Evolutionary conservation across 2,888 invertebrate genomes (phyloP), one percentile per base, ranked within the genome.

Genomic region (Zelleria hepariella): DNA sequence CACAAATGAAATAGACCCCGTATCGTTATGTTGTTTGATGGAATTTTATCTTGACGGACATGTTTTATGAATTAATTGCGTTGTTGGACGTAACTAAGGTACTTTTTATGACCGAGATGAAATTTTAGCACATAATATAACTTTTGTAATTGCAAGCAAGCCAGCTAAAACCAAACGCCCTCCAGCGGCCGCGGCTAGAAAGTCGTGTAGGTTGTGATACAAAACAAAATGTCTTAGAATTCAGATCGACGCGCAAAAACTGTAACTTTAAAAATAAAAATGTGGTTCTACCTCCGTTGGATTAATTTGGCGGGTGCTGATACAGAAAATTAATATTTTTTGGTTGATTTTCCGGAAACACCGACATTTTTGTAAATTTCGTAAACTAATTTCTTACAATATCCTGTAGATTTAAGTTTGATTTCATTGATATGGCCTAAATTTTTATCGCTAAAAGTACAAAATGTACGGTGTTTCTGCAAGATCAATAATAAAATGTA

Each of bases 121-220:
- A 42, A 42, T 42, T 42, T 10, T 42, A 1, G 4, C 1, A 42
- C 2, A 15, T 15, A 4, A 15, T 42, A 32, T 42, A 42, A 42
- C 32, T 8, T 23, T 21, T 8, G 23, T 0, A 23, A 20, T 21
- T 51, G 10, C 23, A 10, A 1, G 20, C 5, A 20, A 20, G 51
- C 8, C 51, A 49, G 49, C 5, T 21, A 21, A 6, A 8, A 51
- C 51, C 23, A 8, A 64, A 69, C 73, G 82, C 75, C 80, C 74
- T 69, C 80, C 78, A 66, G 69, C 68, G 72, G 68, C 67, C 66
- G 68, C 67, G 68, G 63, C 67, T 66, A 60, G 69, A 71, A 72
- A 69, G 74, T 72, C 76, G 80, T 78, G 80, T 74, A 70, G 77
- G 80, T 82, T 84, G 84, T 82, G 80, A 80, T 78, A 77, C 62